These are phyloP conservation scores for Drosophila pruinosa DNA, from an alignment of 1,140 invertebrate genomes.

Conservation along the genomic window DNA sequence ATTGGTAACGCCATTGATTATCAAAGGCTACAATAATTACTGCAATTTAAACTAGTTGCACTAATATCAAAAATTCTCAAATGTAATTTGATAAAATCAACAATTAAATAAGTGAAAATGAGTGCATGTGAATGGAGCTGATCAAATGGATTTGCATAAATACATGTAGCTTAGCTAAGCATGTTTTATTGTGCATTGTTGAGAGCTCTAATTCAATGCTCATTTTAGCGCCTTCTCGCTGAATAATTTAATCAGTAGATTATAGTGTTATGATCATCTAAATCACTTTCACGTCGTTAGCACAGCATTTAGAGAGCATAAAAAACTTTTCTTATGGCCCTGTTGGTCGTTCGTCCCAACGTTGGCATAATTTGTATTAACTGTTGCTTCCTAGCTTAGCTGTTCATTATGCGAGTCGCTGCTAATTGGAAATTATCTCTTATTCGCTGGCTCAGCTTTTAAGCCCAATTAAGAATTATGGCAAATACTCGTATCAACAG, in stretches of 20 bases:
- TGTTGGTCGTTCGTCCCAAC: not conserved
- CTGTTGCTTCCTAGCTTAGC: conserved; percentile 4
- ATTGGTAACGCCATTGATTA: conserved; percentile 1
- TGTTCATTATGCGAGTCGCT: conserved; percentile 11
- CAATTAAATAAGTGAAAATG: not conserved
- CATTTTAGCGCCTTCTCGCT: not conserved
- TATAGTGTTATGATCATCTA: conserved; percentile 1
- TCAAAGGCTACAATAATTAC: not conserved
- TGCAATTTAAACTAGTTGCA: not conserved
- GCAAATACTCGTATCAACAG: not conserved
- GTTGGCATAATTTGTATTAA: conserved; percentile 9
- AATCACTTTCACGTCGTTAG: conserved; percentile 18
- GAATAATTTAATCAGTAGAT: not conserved
- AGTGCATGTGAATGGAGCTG: not conserved
- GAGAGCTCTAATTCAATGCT: not conserved
- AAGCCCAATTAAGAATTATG: conserved; percentile 27
- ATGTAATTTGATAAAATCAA: not conserved
- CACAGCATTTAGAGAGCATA: not conserved
- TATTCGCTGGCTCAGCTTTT: not conserved
- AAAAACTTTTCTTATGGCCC: not conserved
- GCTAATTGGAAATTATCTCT: conserved; percentile 34
- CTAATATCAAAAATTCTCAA: not conserved
- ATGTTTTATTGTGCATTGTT: not conserved
- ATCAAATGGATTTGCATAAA: not conserved
- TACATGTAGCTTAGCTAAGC: not conserved